A percentile compares a stretch with the other conserved stretches of the same genome.
phyloP scores from a whole-genome alignment of 2,113 vertebrate genomes.

The Pygathrix nemaeus region DNA sequence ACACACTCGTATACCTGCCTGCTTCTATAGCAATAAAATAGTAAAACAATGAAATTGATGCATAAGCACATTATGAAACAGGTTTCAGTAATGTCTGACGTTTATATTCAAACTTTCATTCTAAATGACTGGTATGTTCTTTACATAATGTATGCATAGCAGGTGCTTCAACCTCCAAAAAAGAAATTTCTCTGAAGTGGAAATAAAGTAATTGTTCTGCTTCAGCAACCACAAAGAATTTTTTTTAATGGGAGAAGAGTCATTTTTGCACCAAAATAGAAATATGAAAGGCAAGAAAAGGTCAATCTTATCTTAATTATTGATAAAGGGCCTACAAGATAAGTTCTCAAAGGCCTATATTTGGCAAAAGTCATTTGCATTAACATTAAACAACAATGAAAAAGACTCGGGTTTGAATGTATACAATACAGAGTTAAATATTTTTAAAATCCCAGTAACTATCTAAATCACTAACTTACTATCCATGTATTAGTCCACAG shows the following conservation, averaged over 20 bases:
- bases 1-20: neutral
- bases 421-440: neutral
- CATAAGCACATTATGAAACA: slow-evolving; percentile 35
- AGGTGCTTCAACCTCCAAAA: slow-evolving; percentile 58
- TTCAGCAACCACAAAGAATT: slow-evolving; percentile 1
- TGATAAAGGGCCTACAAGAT: neutral
- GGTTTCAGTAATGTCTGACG: slow-evolving; percentile 20
- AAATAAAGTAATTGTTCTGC: slow-evolving; percentile 68
- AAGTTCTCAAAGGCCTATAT: neutral
- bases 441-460: neutral
- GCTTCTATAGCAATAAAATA: neutral
- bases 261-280: slow-evolving; percentile 34
- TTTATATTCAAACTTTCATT: slow-evolving; percentile 59
- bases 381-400: neutral
- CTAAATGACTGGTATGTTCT: slow-evolving; percentile 55
- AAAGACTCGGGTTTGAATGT: neutral
- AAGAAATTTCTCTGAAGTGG: slow-evolving; percentile 26
- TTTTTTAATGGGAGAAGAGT: neutral
- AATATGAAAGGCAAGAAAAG: neutral
- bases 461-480: neutral
- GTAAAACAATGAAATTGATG: slow-evolving; percentile 23
- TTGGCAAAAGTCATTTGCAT: neutral
- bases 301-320: slow-evolving; percentile 21
- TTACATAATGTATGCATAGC: slow-evolving; percentile 63
- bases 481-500: neutral